Conservation (phyloP, 2,888 invertebrate genomes). For the Brassicogethes aeneus region DNA sequence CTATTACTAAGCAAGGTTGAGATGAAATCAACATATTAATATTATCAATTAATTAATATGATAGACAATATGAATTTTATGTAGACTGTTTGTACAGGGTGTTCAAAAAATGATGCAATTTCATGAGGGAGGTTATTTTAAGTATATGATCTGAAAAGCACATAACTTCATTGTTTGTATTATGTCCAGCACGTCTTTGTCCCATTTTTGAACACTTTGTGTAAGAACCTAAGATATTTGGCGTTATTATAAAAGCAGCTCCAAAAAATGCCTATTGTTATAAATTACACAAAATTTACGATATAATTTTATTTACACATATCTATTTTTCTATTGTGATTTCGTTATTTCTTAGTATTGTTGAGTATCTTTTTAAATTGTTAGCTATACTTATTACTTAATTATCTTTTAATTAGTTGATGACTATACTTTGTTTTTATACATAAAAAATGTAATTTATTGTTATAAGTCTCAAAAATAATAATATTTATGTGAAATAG, state of each 20-base stretch:
- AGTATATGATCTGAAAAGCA: too few relatives aligned
- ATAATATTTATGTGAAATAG: background rate
- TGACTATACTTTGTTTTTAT: background rate
- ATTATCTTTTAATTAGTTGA: background rate
- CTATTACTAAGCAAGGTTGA: too few relatives aligned
- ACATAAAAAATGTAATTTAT: background rate
- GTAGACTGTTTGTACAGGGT: background rate
- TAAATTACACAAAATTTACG: slow-evolving; percentile 13
- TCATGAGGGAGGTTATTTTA: too few relatives aligned
- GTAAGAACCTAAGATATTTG: too few relatives aligned
- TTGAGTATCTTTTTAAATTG: slow-evolving; percentile 4
- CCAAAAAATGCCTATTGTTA: too few relatives aligned
- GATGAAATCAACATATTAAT: background rate
- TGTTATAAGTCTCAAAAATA: background rate
- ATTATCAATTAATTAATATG: background rate
- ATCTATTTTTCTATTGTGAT: slow-evolving; percentile 19
- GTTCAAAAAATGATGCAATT: too few relatives aligned
- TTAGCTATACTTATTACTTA: background rate
- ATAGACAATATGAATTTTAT: background rate
- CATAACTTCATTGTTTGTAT: too few relatives aligned
- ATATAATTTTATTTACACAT: slow-evolving; percentile 11
- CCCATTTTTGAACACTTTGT: too few relatives aligned
- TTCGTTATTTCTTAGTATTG: slow-evolving; percentile 11
- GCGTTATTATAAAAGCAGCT: too few relatives aligned
- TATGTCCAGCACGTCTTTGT: too few relatives aligned